These are phyloP conservation scores for Tribolium castaneum DNA, from an alignment of 1,140 invertebrate species.

Conservation along the genomic window DNA sequence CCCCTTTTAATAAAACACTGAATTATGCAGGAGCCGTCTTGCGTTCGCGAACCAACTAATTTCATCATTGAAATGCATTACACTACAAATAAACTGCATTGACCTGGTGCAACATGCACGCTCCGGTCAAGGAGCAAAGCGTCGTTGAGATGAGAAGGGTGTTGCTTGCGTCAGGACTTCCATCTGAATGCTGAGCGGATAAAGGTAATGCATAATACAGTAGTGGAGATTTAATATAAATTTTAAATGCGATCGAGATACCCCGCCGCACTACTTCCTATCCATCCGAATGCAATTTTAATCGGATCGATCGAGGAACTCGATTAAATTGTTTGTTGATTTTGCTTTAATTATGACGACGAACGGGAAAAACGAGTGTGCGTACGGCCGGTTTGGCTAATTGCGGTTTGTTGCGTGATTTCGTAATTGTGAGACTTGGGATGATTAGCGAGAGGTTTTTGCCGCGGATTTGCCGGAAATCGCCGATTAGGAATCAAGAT, in stretches of 20 bases:
- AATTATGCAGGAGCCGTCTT: conserved; percentile 33
- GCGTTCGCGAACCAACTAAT: conserved; percentile 25
- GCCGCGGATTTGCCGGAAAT: neutral
- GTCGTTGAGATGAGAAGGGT: conserved; percentile 15
- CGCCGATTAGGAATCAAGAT: neutral
- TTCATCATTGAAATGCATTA: conserved; percentile 42
- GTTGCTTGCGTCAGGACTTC: neutral
- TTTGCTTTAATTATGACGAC: neutral
- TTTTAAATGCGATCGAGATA: conserved; percentile 9
- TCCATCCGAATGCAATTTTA: conserved; percentile 16
- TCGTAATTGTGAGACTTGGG: neutral
- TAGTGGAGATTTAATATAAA: conserved; percentile 33
- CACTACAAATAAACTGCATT: conserved; percentile 42
- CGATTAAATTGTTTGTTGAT: neutral
- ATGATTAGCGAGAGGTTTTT: neutral
- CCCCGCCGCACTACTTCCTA: neutral
- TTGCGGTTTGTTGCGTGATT: neutral
- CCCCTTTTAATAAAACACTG: conserved; percentile 10
- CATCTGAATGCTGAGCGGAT: conserved; percentile 29
- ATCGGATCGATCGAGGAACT: neutral
- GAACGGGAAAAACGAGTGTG: neutral
- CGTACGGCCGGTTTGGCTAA: neutral
- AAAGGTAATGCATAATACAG: conserved; percentile 26
- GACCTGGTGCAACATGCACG: conserved; percentile 35
- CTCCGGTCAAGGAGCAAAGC: conserved; percentile 15